phyloP scores from a whole-genome alignment of 1,140 invertebrate genomes.

The Pantala flavescens region DNA sequence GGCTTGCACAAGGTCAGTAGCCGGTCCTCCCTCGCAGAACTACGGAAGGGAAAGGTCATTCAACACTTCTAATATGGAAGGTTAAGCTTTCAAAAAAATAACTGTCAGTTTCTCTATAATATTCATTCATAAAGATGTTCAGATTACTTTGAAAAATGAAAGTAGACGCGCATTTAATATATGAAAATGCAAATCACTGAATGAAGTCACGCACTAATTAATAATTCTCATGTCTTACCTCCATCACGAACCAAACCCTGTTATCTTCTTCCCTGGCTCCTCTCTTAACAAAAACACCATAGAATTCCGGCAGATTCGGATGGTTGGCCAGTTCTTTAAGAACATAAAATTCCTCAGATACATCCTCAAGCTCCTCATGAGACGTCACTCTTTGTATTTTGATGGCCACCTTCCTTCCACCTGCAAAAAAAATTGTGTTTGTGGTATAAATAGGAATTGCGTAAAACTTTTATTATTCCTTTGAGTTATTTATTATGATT shows the following conservation, averaged over 20 bases:
- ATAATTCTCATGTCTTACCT: constrained; percentile 43
- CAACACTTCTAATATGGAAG: no score
- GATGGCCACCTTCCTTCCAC: constrained; percentile 59
- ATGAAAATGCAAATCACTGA: background rate
- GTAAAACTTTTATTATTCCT: no score
- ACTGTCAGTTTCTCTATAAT: no score
- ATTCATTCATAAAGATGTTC: no score
- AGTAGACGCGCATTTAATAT: no score
- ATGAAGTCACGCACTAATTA: background rate
- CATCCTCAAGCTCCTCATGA: constrained; percentile 53
- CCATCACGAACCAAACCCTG: constrained; percentile 81
- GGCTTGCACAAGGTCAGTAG: constrained; percentile 63
- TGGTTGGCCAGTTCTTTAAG: constrained; percentile 64
- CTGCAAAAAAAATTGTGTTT: constrained; percentile 29
- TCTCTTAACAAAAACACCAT: constrained; percentile 65
- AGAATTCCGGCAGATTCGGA: constrained; percentile 72
- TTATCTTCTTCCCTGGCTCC: constrained; percentile 43
- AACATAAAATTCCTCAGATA: constrained; percentile 78
- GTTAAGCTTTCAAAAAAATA: no score
- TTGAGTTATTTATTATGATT: no score
- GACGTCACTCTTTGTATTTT: constrained; percentile 64
- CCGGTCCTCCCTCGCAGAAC: constrained; percentile 70
- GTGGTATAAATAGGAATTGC: no score
- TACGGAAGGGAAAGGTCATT: constrained; percentile 35
- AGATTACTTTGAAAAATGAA: no score